These are phyloP conservation scores for Nymphalis polychloros DNA, from an alignment of 2,888 invertebrate species.

Conservation along the genomic window DNA sequence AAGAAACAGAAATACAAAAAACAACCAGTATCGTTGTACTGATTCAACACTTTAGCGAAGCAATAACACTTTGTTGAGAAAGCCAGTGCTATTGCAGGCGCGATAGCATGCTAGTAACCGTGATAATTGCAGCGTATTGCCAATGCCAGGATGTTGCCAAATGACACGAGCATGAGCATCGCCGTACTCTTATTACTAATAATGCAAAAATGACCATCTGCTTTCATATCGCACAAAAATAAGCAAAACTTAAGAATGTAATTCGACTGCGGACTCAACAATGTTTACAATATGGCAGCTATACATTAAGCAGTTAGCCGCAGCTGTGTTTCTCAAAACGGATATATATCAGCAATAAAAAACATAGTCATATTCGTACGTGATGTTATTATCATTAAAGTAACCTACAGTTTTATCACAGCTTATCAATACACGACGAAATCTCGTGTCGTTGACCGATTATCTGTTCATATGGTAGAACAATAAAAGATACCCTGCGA, in stretches of 20 bases:
- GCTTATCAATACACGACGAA: slow-evolving; percentile 23
- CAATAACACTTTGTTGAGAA: not conserved
- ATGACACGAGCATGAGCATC: not conserved
- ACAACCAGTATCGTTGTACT: too few relatives aligned
- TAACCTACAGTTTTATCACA: slow-evolving; percentile 28
- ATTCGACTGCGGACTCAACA: too few relatives aligned
- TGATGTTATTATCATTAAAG: slow-evolving; percentile 22
- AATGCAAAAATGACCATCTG: not conserved
- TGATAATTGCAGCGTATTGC: not conserved
- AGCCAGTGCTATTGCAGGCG: not conserved
- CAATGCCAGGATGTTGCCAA: not conserved
- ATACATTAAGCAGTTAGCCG: not conserved
- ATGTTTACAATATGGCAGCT: too few relatives aligned
- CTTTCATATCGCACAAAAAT: not conserved
- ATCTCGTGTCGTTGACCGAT: slow-evolving; percentile 28
- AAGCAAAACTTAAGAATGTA: too few relatives aligned
- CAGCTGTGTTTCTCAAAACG: not conserved
- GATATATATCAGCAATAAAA: not conserved
- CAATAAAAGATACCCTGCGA: slow-evolving; percentile 21
- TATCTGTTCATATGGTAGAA: slow-evolving; percentile 27
- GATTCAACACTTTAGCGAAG: not conserved
- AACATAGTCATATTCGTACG: slow-evolving; percentile 4
- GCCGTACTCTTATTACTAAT: slow-evolving; percentile 1
- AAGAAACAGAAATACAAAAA: too few relatives aligned
- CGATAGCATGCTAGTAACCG: not conserved